Percentiles rank a stretch among this genome's conserved stretches.
These are phyloP conservation scores for Lumbricus terrestris DNA, from an alignment of 2,888 invertebrate genomes.

Conservation along the genomic window DNA sequence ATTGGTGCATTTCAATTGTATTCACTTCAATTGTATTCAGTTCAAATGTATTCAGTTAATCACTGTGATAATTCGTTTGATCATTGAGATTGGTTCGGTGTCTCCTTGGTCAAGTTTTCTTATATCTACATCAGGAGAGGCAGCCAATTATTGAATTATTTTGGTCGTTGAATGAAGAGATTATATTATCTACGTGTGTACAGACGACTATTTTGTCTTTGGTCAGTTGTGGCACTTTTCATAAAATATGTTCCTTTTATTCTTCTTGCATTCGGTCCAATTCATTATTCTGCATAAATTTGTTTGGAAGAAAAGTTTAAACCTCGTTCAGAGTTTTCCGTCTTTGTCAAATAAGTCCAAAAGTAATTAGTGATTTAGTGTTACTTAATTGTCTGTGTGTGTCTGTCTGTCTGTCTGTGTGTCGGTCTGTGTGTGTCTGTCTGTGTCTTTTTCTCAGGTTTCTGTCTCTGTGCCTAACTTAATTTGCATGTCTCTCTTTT, in stretches of 20 bases:
- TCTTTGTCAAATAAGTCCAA: background rate
- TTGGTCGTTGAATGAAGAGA: background rate
- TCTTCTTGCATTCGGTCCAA: too few species aligned
- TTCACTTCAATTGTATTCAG: background rate
- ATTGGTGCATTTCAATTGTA: background rate
- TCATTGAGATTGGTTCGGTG: background rate
- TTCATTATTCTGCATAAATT: background rate
- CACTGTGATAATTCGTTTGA: background rate
- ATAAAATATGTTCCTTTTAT: background rate
- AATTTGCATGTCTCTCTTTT: too few species aligned
- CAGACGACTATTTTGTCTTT: background rate
- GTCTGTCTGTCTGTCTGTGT: background rate
- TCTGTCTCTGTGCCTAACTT: too few species aligned
- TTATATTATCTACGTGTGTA: background rate
- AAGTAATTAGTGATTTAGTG: background rate
- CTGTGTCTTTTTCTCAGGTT: background rate
- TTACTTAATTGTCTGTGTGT: background rate
- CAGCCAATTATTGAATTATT: background rate
- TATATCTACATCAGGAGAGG: background rate
- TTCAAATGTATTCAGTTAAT: background rate
- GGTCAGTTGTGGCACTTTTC: background rate
- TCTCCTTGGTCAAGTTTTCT: background rate
- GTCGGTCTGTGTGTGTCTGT: background rate
- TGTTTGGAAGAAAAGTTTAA: background rate
- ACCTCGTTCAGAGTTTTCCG: background rate